Evolutionary conservation across 2,113 vertebrate species (phyloP).

Genomic region (Alethe diademata): DNA sequence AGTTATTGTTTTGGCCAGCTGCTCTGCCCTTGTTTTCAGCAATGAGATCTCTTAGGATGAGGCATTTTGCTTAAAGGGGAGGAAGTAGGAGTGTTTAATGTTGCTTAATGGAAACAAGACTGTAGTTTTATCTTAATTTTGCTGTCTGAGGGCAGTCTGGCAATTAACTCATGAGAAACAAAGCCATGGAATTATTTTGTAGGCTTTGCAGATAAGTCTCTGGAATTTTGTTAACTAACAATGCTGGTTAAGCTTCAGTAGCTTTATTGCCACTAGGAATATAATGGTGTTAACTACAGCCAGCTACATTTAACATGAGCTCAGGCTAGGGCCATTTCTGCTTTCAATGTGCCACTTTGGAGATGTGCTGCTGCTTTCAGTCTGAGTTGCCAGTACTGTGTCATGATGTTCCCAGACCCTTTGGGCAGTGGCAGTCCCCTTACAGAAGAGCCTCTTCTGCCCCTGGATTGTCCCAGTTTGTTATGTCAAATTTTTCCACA

Average conservation of each 20-base stretch:
- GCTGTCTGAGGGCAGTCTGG: neutral
- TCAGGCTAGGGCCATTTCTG: neutral
- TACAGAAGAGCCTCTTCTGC: neutral
- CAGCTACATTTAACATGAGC: neutral
- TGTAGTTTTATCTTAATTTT: slow-evolving; percentile 8
- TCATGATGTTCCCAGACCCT: neutral
- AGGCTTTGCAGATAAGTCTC: neutral
- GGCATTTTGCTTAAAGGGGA: neutral
- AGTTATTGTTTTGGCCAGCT: neutral
- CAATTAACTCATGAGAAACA: neutral
- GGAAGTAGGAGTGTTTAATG: neutral
- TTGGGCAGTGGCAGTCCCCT: neutral
- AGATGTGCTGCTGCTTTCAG: neutral
- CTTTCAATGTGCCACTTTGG: neutral
- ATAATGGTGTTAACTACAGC: neutral
- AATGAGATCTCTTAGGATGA: neutral
- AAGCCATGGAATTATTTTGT: neutral
- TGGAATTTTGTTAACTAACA: neutral
- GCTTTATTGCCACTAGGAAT: neutral
- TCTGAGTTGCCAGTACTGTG: neutral
- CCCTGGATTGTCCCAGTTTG: neutral
- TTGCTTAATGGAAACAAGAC: neutral
- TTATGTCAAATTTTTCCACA: neutral
- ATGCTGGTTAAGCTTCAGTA: neutral
- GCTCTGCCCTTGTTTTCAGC: neutral